Percentiles rank a stretch among this genome's conserved stretches.
These are phyloP conservation scores for Allenopithecus nigroviridis DNA, from an alignment of 2,797 vertebrate genomes.

Conservation along the genomic window DNA sequence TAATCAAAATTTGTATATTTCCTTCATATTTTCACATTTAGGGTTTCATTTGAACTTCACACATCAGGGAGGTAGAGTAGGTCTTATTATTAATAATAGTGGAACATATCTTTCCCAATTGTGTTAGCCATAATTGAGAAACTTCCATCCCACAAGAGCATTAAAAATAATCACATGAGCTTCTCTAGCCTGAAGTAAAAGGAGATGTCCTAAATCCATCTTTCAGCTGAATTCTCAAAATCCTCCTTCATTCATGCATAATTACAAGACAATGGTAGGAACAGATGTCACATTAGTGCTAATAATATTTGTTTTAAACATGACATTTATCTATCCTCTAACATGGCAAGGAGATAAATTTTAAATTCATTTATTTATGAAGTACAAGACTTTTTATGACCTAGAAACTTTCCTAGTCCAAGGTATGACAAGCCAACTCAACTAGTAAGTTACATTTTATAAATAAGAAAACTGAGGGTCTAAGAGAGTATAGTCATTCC, in stretches of 20 bases:
- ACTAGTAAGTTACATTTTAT: background rate
- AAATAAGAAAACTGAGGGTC: background rate
- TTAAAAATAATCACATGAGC: background rate
- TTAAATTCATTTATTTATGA: constrained; percentile 39
- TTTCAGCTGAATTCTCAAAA: background rate
- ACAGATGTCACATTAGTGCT: background rate
- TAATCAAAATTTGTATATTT: background rate
- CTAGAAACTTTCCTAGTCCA: constrained; percentile 4
- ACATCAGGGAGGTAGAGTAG: background rate
- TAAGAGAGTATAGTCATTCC: background rate
- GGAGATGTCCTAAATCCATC: background rate
- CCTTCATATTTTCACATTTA: background rate
- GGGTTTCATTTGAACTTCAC: constrained; percentile 11
- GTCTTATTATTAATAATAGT: background rate
- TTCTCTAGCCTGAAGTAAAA: background rate
- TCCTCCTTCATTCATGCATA: background rate
- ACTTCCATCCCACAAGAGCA: background rate
- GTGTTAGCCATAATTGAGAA: background rate
- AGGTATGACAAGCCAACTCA: background rate
- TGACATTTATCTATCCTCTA: background rate
- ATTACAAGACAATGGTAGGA: background rate
- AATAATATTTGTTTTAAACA: background rate
- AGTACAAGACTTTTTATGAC: background rate
- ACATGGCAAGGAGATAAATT: constrained; percentile 29
- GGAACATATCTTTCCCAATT: background rate